Base-by-base conservation (phyloP, 2,113 vertebrate species). In the Nannobrachium achirus region DNA sequence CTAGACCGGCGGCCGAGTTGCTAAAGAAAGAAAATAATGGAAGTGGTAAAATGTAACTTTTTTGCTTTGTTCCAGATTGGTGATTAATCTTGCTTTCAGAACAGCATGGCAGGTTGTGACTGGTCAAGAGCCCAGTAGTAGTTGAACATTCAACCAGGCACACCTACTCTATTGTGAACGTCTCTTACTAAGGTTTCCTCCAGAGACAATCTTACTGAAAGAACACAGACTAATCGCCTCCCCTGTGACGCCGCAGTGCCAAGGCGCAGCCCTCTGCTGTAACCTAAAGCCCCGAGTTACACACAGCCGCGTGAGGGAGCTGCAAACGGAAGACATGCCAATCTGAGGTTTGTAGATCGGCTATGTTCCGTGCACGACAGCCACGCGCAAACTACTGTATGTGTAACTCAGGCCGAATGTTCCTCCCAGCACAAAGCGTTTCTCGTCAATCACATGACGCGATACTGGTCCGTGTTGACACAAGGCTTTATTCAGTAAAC, bases 151-250 rank as follows among this genome's bases (percentile, higher is more conserved):
- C 44, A 33, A 33, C 25, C 25, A 33, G 25, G 25, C 25, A 33
- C 25, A 5, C 25, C 25, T 33, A 40, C 49, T 13, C 11, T 16
- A 58, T 58, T 72, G 38, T 72, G 19, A 11, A 14, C n/a, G 44
- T 11, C 7, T 44, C 14, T 14, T 48, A 13, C 14, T 10, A 44
- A 11, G 6, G 8, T 44, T 19, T 25, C 10, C 10, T 18, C 18
- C 19, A 3, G 53, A 42, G 0, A 40, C 48, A 10, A 50, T 67
- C 38, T 61, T 57, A 56, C 25, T 49, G 11, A 4, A 58, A 25
- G 8, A 33, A 9, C 9, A 39, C 38, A 33, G 41, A 42, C 62
- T 65, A 44, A 53, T 53, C 38, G 8, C 51, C 8, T 52, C 44
- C 39, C 44, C 6, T 15, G 38, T 25, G 51, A 40, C 41, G 40